Base-by-base conservation (phyloP, 2,888 invertebrate species). In the Cataglyphis altisquamis region DNA sequence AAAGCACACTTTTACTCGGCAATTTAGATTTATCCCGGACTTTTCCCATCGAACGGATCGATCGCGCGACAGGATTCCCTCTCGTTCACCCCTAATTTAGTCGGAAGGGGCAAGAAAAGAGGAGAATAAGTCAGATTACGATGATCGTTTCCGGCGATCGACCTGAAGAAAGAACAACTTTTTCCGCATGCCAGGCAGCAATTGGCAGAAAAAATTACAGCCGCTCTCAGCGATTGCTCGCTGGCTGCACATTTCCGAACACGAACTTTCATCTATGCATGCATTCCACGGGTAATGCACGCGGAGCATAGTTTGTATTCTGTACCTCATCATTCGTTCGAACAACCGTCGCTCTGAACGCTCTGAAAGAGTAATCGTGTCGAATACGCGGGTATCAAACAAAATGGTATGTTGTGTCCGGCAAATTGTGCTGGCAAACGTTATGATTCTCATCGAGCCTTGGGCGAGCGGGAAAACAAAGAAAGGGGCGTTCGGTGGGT, bases 161-260 rank as follows among this genome's bases (percentile, higher is more conserved):
- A n/a, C 52, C 39, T n/a, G n/a, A 55, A 55, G 81, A 52, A 52
- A n/a, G n/a, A n/a, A 64, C 55, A 81, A 75, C 36, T 80, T 80
- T 81, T 81, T 81, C 81, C 81, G 81, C 75, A 81, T 64, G 62
- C 63, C 81, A 29, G 29, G 4, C 77, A 25, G 81, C 77, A 81
- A 81, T 81, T 55, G 62, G 55, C 52, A 21, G n/a, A 15, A 48
- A 52, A 75, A 67, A 29, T 18, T 32, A 55, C 55, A 63, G 12
- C 32, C 25, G 21, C 21, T 15, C n/a, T 9, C 41, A 29, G 18
- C n/a, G 29, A 55, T 36, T 15, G 25, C 3, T 29, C 52, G 39
- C 41, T 55, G 55, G 57, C 78, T 45, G 78, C 73, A 41, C 18
- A 15, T 81, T 75, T 75, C 81, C 81, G 77, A 12, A 57, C 39